A percentile compares a stretch with the other conserved stretches of the same genome.
Evolutionary conservation across 2,113 vertebrate genomes (phyloP).

Genomic region (Noctilio leporinus): DNA sequence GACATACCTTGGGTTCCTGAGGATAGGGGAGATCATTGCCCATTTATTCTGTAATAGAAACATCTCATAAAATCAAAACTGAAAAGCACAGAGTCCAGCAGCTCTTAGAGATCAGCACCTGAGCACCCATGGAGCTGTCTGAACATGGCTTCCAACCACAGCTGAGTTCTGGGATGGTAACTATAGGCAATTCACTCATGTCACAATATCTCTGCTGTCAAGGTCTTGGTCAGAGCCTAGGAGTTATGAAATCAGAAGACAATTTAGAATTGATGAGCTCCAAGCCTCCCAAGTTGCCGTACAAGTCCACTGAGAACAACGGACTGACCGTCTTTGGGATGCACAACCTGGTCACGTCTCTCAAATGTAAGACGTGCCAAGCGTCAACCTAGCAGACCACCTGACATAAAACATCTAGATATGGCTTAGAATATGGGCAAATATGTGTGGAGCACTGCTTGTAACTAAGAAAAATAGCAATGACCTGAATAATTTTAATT

Average conservation of each 20-base stretch:
- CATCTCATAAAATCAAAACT: neutral
- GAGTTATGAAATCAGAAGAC: neutral
- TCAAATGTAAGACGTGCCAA: neutral
- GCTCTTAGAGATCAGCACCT: conserved; percentile 45
- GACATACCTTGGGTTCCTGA: neutral
- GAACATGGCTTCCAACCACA: conserved; percentile 16
- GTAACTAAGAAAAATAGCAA: neutral
- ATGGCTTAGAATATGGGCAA: rapidly evolving
- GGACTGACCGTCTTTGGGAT: rapidly evolving
- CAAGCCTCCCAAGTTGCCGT: neutral
- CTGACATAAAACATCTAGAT: neutral
- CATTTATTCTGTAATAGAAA: conserved; percentile 5
- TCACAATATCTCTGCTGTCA: neutral
- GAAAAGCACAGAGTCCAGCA: conserved; percentile 56
- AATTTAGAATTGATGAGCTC: neutral
- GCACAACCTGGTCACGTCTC: neutral
- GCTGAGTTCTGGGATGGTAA: neutral
- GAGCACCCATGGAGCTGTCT: neutral
- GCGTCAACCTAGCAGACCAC: neutral
- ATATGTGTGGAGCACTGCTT: neutral
- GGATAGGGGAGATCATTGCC: neutral
- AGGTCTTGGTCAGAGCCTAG: conserved; percentile 11
- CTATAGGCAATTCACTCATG: neutral
- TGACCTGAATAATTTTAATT: neutral
- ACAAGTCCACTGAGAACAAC: neutral